Base-by-base conservation (phyloP, 1,140 invertebrate species). In the Saccostrea cuccullata region DNA sequence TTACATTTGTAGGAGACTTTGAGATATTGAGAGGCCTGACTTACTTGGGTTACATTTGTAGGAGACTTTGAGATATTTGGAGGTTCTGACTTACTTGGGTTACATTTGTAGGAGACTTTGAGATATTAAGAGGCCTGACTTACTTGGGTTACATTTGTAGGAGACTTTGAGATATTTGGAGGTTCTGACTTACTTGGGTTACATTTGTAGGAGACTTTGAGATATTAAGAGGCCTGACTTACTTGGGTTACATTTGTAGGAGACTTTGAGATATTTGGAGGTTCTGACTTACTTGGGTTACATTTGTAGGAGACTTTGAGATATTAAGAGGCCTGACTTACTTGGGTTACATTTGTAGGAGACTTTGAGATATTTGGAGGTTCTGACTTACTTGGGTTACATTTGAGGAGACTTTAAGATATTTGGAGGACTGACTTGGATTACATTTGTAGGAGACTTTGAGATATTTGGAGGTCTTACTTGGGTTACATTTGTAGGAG, bases 211-310 rank as follows among this genome's bases (percentile, higher is more conserved):
- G 40, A 47, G 40, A 47, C 40, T 47, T 2, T 3, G 40, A 47
- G 40, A 47, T 47, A 47, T 47, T 6, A 47, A 2, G 2, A 47
- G 6, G 40, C 2, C 47, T 8, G 5, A 47, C 9, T 0, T 96
- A 99, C 98, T 98, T 94, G 98, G 98, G 95, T 97, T 96, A 96
- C 98, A 99, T 95, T 98, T 8, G 9, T 47, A 47, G 5, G 47
- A 47, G 47, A 8, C 47, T 47, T 6, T 8, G 9, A 47, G 47
- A 47, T 47, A 47, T 47, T 47, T 6, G 5, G 47, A 47, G 47
- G 30, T 36, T 47, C 40, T 47, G 6, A 47, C 47, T 47, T 1
- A 99, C 98, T 98, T 94, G 98, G 98, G 95, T 47, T 47, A 47
- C 47, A 47, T 95, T 98, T 47, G 47, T 47, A 47, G 47, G 5